Percentiles rank a stretch among this genome's conserved stretches.
Conservation (phyloP, 2,113 vertebrate genomes). For the Coregonus clupeaformis region DNA sequence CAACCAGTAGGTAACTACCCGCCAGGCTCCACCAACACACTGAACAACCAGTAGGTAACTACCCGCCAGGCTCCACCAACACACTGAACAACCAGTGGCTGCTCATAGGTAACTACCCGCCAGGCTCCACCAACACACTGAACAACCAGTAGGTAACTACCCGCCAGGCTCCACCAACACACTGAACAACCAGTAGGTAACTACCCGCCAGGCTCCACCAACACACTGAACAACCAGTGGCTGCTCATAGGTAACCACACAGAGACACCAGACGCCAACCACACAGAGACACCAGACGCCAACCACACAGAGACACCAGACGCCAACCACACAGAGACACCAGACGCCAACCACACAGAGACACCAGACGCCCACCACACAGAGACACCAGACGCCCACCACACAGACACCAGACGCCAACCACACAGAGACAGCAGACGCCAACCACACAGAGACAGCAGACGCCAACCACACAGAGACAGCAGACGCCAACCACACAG, state of each 20-base stretch:
- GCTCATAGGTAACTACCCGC: slow-evolving; percentile 91
- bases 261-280: too few species aligned
- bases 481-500: too few species aligned
- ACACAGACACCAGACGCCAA: too few species aligned
- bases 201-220: slow-evolving; percentile 86
- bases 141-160: slow-evolving; percentile 92
- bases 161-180: slow-evolving; percentile 81
- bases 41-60: slow-evolving; percentile 90
- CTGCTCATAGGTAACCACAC: slow-evolving; percentile 92
- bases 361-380: too few species aligned
- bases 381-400: too few species aligned
- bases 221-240: slow-evolving; percentile 86
- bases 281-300: too few species aligned
- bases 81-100: slow-evolving; percentile 89
- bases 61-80: slow-evolving; percentile 83
- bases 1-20: slow-evolving; percentile 94
- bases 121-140: slow-evolving; percentile 78
- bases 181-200: slow-evolving; percentile 87
- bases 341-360: too few species aligned
- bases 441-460: too few species aligned
- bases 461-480: too few species aligned
- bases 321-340: too few species aligned
- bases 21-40: slow-evolving; percentile 77
- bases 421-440: too few species aligned
- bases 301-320: too few species aligned